These are phyloP conservation scores for Tyto alba DNA, from an alignment of 2,113 vertebrate species.

Conservation along the genomic window DNA sequence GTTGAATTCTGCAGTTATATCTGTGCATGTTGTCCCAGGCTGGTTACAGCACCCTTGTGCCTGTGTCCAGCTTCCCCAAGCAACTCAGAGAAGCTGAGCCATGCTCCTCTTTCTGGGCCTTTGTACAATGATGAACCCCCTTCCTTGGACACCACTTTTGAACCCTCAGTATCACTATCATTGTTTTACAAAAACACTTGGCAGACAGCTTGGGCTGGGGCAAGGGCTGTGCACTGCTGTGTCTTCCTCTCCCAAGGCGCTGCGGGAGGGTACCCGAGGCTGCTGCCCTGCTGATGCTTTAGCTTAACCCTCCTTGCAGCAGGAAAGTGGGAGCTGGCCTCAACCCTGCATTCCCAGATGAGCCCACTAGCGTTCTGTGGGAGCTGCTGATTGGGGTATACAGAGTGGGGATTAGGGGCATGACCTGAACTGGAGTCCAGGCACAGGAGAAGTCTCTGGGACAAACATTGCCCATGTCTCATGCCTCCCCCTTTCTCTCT, in stretches of 20 bases:
- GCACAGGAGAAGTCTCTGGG: neutral
- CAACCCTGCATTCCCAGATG: no score
- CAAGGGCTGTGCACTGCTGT: neutral
- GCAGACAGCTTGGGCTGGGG: neutral
- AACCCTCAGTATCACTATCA: accelerated
- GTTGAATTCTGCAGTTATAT: neutral
- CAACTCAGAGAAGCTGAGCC: neutral
- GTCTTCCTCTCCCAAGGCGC: neutral
- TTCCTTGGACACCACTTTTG: neutral
- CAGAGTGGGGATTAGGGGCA: neutral
- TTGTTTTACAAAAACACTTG: neutral
- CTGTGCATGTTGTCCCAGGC: neutral
- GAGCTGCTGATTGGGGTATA: neutral
- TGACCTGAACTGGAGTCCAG: neutral
- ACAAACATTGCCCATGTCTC: neutral
- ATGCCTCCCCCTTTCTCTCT: neutral
- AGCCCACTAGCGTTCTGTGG: neutral
- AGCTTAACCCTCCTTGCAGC: neutral
- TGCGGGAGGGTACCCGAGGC: neutral
- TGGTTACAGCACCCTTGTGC: neutral
- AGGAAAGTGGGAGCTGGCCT: neutral
- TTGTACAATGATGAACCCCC: neutral
- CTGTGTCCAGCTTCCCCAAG: neutral
- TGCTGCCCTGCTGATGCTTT: neutral
- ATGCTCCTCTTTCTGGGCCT: neutral